phyloP scores from a whole-genome alignment of 2,113 vertebrate genomes.

The Tympanuchus pallidicinctus region DNA sequence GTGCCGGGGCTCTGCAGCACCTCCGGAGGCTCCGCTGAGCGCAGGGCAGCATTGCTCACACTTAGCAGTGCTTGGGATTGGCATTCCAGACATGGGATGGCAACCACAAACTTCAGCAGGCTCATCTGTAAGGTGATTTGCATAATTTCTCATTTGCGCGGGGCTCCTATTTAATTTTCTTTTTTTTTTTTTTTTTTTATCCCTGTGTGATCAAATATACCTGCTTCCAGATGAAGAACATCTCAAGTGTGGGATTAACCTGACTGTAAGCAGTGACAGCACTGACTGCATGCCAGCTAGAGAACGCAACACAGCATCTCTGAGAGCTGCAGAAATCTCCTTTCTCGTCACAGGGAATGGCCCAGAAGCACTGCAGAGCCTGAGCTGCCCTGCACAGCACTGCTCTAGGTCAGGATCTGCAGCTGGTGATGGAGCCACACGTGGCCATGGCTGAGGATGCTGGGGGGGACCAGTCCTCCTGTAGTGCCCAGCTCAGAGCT shows the following conservation, averaged over 20 bases:
- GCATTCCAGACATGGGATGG: too few species aligned
- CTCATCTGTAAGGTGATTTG: too few species aligned
- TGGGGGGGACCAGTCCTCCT: accelerated
- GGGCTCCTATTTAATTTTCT: neutral
- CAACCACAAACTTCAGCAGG: too few species aligned
- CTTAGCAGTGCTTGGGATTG: too few species aligned
- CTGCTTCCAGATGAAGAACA: neutral
- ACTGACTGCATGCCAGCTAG: neutral
- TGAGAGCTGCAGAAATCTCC: neutral
- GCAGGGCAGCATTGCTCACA: neutral
- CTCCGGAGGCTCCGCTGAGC: neutral
- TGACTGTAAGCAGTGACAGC: neutral
- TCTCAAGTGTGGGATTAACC: constrained; percentile 5
- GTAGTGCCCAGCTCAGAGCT: too few species aligned
- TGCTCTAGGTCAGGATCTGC: neutral
- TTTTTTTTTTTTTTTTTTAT: neutral
- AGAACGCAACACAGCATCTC: neutral
- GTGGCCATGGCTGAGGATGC: neutral
- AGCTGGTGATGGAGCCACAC: neutral
- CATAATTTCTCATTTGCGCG: too few species aligned
- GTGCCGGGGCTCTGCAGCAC: neutral
- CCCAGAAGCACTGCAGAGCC: neutral
- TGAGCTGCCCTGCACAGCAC: accelerated
- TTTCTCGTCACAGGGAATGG: neutral
- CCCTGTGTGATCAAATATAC: neutral